Evolutionary conservation across 2,113 vertebrate genomes (phyloP).

Genomic region (Mustela lutreola): DNA sequence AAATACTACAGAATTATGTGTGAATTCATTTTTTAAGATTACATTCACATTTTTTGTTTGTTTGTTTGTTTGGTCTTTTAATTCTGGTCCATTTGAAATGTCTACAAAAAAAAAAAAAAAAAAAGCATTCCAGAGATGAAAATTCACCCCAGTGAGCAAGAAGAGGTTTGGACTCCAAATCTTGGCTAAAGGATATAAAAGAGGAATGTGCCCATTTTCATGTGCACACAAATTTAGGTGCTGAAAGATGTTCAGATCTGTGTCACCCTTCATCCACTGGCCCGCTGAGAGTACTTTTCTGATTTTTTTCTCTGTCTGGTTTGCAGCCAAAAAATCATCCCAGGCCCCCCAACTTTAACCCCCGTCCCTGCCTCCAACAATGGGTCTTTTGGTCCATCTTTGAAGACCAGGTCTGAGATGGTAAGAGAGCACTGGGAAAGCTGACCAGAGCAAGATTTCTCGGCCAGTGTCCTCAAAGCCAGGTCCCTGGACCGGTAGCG

Average conservation of each 20-base stretch:
- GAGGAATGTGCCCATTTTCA: neutral
- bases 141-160: neutral
- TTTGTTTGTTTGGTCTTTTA: neutral
- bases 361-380: neutral
- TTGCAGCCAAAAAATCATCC: slow-evolving; percentile 24
- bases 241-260: neutral
- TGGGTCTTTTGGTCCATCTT: neutral
- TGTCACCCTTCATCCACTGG: neutral
- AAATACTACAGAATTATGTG: neutral
- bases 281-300: neutral
- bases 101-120: neutral
- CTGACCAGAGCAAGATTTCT: neutral
- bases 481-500: neutral
- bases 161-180: neutral
- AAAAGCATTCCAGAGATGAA: slow-evolving; percentile 12
- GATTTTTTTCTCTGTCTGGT: neutral
- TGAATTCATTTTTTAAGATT: neutral
- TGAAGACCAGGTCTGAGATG: neutral
- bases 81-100: neutral
- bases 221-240: neutral
- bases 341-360: neutral
- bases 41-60: neutral
- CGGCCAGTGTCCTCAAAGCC: neutral
- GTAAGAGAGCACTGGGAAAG: neutral
- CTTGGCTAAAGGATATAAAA: neutral